Evolutionary conservation across 1,140 invertebrate genomes (phyloP).

Genomic region (Lordiphosa stackelbergi): DNA sequence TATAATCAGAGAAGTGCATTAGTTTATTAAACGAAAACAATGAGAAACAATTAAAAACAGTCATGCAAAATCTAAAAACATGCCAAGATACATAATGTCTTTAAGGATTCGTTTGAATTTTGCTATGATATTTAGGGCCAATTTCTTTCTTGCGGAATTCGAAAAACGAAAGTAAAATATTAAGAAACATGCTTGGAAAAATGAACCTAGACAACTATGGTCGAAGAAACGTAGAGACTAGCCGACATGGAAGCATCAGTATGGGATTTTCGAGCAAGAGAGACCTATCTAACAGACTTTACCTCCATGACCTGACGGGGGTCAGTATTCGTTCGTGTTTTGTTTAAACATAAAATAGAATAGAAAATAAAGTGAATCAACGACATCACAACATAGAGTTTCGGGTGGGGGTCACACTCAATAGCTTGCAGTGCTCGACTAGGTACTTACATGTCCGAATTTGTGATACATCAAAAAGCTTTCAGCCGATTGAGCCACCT

Average conservation of each 20-base stretch:
- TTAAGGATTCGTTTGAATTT: slow-evolving; percentile 10
- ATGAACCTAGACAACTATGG: slow-evolving; percentile 21
- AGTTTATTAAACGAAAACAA: slow-evolving; percentile 4
- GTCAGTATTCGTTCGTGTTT: slow-evolving; percentile 26
- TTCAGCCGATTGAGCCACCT: slow-evolving; percentile 87
- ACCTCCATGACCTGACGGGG: slow-evolving; percentile 65
- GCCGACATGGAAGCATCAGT: slow-evolving; percentile 16
- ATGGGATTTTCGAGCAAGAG: slow-evolving; percentile 21
- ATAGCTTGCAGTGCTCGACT: not conserved
- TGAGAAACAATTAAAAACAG: slow-evolving; percentile 4
- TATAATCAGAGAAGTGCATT: slow-evolving; percentile 39
- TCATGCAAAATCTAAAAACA: slow-evolving; percentile 30
- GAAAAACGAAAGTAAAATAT: slow-evolving; percentile 36
- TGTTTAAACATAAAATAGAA: slow-evolving; percentile 64
- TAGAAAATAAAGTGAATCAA: slow-evolving; percentile 50
- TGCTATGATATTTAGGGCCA: slow-evolving; percentile 19
- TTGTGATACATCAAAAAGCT: slow-evolving; percentile 92
- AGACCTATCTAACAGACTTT: slow-evolving; percentile 39
- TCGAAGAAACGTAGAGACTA: slow-evolving; percentile 20
- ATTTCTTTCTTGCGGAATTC: slow-evolving; percentile 39
- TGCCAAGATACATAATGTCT: slow-evolving; percentile 11
- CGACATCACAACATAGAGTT: slow-evolving; percentile 31
- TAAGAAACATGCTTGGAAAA: slow-evolving; percentile 38
- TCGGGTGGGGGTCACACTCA: not conserved
- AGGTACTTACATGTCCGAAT: slow-evolving; percentile 90